Evolutionary conservation across 1,140 invertebrate species (phyloP), one percentile per base, ranked within the genome.

Genomic region (Vollenhovia emeryi): DNA sequence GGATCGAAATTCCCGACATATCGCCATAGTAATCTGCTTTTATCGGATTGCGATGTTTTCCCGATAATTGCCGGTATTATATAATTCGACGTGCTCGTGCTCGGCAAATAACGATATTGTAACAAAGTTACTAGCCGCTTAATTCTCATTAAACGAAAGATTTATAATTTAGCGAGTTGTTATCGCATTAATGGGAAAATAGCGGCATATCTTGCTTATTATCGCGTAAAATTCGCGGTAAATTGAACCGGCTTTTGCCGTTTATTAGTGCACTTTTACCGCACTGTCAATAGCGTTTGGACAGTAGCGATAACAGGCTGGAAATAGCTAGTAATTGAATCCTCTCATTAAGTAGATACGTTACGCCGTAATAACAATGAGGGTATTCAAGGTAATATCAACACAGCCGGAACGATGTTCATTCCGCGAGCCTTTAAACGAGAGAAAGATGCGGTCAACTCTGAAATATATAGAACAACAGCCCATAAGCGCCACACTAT

Each of bases 81-180:
- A 76, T 43, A 76, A 76, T 60, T 76, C 74, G 74, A 76, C n/a
- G 30, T 71, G 24, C 36, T 15, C 33, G 11, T n/a, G 36, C 50
- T n/a, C n/a, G n/a, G 18, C 64, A 48, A 82, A 57, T 45, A 43
- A 73, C 48, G 69, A 59, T 73, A 73, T 24, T 24, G 24, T 33
- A 82, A 82, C 40, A 40, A 82, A 79, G 33, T 79, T 68, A 15
- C 33, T 68, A 52, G 30, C 33, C 78, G 50, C 40, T 73, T 82
- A 82, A 82, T 71, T 82, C 66, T 71, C 36, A 57, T 82, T 82
- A 82, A 80, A 73, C 55, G 24, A 73, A 82, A 82, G 66, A 82
- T 71, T 82, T 71, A 82, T 73, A 73, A 82, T 82, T 73, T 73
- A 73, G 5, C 66, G 36, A 30, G 5, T 57, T 24, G 78, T 69